Evolutionary conservation across 2,113 vertebrate genomes (phyloP).

Genomic region (Psittacus erithacus): DNA sequence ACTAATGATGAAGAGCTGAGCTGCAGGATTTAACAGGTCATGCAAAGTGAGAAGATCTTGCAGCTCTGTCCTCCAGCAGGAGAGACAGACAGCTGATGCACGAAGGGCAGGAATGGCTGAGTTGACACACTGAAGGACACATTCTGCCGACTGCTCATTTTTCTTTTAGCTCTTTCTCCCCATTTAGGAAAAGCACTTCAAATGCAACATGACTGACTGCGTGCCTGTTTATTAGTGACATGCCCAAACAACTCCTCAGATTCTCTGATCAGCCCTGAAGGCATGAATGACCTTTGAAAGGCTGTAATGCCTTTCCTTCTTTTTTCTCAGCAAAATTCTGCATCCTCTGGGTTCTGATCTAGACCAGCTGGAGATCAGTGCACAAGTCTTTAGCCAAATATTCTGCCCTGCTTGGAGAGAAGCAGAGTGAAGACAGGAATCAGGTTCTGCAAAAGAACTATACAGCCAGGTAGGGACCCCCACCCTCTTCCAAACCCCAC

Average conservation of each 20-base stretch:
- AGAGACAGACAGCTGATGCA: neutral
- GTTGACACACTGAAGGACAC: neutral
- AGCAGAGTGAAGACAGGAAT: neutral
- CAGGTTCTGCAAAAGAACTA: neutral
- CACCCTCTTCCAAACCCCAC: neutral
- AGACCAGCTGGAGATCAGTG: neutral
- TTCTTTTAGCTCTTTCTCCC: neutral
- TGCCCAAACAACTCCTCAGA: neutral
- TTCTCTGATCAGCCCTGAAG: neutral
- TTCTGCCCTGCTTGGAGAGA: neutral
- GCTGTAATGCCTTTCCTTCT: neutral
- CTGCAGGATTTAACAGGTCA: neutral
- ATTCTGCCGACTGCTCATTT: neutral
- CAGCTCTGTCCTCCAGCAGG: neutral
- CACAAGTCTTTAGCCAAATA: neutral
- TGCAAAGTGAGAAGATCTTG: neutral
- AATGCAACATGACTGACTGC: neutral
- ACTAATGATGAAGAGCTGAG: neutral
- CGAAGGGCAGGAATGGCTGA: neutral
- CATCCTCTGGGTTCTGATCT: neutral
- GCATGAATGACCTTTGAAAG: neutral
- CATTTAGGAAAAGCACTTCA: neutral
- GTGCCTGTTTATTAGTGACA: neutral
- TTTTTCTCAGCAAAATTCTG: neutral
- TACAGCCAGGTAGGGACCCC: neutral